A percentile compares a stretch with the other conserved stretches of the same genome.
phyloP scores from a whole-genome alignment of 2,113 vertebrate species.

The Etia nguti region DNA sequence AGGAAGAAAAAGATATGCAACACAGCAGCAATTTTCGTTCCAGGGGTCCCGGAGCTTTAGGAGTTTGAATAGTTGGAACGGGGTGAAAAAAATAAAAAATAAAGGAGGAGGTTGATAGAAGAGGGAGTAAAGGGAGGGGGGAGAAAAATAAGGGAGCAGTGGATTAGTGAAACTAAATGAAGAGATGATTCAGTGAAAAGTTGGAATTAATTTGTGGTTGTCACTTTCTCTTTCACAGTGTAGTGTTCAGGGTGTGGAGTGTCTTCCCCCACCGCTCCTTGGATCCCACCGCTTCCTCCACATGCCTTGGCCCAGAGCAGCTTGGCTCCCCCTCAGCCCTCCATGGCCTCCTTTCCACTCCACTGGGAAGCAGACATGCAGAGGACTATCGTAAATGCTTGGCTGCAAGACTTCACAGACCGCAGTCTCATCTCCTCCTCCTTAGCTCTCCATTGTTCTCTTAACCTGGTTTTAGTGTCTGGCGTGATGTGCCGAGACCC shows the following conservation, averaged over 20 bases:
- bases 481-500: constrained; percentile 1
- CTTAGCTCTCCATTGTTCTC: constrained; percentile 30
- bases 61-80: constrained; percentile 5
- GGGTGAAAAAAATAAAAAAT: not conserved
- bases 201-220: constrained; percentile 54
- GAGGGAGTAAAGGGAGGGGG: not conserved
- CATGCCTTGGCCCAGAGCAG: constrained; percentile 34
- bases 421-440: constrained; percentile 26
- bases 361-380: constrained; percentile 58
- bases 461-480: constrained; percentile 30
- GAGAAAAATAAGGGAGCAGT: not conserved
- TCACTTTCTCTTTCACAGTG: constrained; percentile 53
- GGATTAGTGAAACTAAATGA: constrained; percentile 56
- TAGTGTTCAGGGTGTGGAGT: constrained; percentile 3
- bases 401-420: constrained; percentile 53
- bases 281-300: constrained; percentile 35
- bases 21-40: constrained; percentile 27
- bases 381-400: constrained; percentile 54
- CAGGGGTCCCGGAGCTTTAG: constrained; percentile 19
- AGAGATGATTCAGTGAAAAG: constrained; percentile 54
- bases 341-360: constrained; percentile 55
- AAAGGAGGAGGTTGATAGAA: not conserved
- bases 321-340: constrained; percentile 21
- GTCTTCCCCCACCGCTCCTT: constrained; percentile 1
- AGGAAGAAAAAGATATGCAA: constrained; percentile 19